Evolutionary conservation across 2,888 invertebrate species (phyloP), one percentile per base, ranked within the genome.

Genomic region (Limnephilus rhombicus): DNA sequence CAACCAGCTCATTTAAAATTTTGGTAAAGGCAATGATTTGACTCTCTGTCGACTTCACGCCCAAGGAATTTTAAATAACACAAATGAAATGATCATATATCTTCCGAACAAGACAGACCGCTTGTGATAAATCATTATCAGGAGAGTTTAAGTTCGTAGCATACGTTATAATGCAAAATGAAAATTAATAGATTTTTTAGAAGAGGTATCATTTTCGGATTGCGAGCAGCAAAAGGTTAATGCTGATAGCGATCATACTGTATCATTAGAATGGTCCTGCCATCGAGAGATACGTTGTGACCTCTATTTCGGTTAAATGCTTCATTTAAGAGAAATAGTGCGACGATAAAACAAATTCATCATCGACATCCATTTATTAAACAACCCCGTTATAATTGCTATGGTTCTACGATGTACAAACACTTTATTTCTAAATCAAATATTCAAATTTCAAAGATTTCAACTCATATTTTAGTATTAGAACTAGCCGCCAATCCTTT

Each of bases 61-160:
- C n/a, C 49, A 45, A 49, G n/a, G n/a, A n/a, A 86, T 41, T 45
- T 86, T 45, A 86, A 45, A 86, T 86, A 41, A 86, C n/a, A 68
- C 68, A 68, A 68, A 68, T 68, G n/a, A 68, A 68, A 82, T 82
- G 34, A 34, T 82, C 82, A 34, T 82, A 82, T 34, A 82, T 82
- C 82, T 82, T 82, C 82, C 82, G 34, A 31, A 68, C 68, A 68
- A 34, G 82, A 34, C 4, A 82, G 18, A 82, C 24, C 34, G 15
- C 31, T 31, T 15, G 12, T 1, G 31, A 82, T 82, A 34, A 82
- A 82, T 82, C 82, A 82, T 82, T 34, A 68, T 68, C 68, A 68
- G 68, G 68, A 24, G 24, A 68, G 9, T 68, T 24, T 68, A 86
- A 45, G 18, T 83, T 83, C 29, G 18, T 18, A 29, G 18, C 12